These are phyloP conservation scores for Pollenia labialis DNA, from an alignment of 2,888 invertebrate species.

Conservation along the genomic window DNA sequence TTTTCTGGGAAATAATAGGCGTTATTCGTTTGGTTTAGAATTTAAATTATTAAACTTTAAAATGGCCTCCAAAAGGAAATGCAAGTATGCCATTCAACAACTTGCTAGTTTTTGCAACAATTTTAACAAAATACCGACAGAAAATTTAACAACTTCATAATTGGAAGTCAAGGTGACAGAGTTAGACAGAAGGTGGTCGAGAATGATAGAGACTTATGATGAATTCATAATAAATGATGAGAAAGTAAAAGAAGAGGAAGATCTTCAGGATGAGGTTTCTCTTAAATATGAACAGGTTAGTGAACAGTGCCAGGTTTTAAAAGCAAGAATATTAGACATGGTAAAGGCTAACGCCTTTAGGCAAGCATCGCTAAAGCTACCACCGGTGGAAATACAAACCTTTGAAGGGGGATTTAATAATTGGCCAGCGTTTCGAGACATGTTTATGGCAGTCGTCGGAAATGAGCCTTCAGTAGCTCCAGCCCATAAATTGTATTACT, in stretches of 20 bases:
- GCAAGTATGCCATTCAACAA: no score
- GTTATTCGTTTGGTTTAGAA: no score
- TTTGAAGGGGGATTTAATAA: constrained; percentile 31
- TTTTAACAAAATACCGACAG: no score
- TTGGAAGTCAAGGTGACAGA: neutral
- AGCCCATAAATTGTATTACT: no score
- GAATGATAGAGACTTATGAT: neutral
- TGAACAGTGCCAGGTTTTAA: constrained; percentile 10
- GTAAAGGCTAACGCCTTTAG: neutral
- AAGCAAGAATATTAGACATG: neutral
- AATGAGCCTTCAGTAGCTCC: constrained; percentile 9
- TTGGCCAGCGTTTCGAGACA: constrained; percentile 26
- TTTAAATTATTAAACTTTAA: no score
- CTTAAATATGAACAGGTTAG: constrained; percentile 15
- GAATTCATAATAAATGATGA: neutral
- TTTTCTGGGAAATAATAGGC: no score
- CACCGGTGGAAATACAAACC: constrained; percentile 4
- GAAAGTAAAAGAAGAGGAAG: neutral
- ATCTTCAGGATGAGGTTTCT: neutral
- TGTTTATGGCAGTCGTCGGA: constrained; percentile 20
- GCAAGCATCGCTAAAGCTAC: constrained; percentile 23
- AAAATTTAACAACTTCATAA: neutral
- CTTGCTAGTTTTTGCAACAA: no score
- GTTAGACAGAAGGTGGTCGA: constrained; percentile 3
- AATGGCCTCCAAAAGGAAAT: no score